Evolutionary conservation across 2,888 invertebrate species (phyloP), one percentile per base, ranked within the genome.

Genomic region (Timandra comae): DNA sequence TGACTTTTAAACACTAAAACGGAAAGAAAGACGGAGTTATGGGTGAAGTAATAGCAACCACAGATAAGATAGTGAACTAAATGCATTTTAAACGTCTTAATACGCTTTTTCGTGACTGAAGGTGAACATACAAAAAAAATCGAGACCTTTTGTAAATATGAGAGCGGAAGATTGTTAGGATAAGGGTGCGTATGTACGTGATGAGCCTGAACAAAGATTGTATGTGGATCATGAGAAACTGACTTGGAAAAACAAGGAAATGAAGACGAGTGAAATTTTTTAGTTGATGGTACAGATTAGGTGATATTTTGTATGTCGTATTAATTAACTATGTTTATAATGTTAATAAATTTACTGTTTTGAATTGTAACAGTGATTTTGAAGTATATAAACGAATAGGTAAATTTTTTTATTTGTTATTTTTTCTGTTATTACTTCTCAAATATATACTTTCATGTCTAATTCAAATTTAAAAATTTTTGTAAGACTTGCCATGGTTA

Each of bases 1-100:
- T 91, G 91, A 82, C 91, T 91, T 81, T 95, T 95, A 86, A 95
- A 92, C 75, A 95, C 96, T 96, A 92, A 72, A 93, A 94, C 87
- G 87, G 77, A 87, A 79, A 77, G 82, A 85, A 85, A 84, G 74
- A 85, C 77, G 58, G 69, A 66, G 71, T 84, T 80, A 84, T 80
- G 84, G 75, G 73, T 77, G 67, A 73, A 73, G 77, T 79, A 58
- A 81, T 79, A 82, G 77, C 76, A 66, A 72, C 43, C 20, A 48
- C 41, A 78, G 84, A 85, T 84, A 80, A 84, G 84, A 84, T 84
- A 85, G 71, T 63, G 64, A 67, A 67, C 72, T 82, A 85, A 82
- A 82, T 81, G 81, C 71, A 74, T 81, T 78, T 84, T 78, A 81
- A 82, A 84, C 81, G 82, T 84, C 82, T 84, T 81, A 82, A 84